These are phyloP conservation scores for Podabrus alpinus DNA, from an alignment of 2,888 invertebrate genomes.

Conservation along the genomic window DNA sequence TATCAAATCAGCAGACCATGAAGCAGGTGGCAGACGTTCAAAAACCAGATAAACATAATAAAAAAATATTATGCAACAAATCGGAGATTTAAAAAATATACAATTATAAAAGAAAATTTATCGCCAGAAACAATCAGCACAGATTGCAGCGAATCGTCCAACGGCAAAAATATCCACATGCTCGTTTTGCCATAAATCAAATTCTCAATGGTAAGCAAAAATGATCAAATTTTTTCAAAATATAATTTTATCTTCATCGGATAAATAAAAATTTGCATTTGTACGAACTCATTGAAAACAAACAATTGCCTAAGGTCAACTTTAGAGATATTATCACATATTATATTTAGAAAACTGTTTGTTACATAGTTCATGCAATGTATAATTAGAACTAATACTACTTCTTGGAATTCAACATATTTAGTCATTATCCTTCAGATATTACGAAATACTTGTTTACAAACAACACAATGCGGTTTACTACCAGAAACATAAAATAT, in stretches of 20 bases:
- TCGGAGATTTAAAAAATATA: neutral
- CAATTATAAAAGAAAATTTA: neutral
- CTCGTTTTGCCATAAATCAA: neutral
- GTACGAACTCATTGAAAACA: neutral
- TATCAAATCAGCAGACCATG: neutral
- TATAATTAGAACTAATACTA: neutral
- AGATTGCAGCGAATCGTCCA: neutral
- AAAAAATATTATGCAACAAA: neutral
- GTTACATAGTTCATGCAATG: neutral
- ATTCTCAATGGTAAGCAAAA: neutral
- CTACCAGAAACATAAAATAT: neutral
- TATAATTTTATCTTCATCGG: neutral
- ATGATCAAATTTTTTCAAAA: neutral
- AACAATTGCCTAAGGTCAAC: neutral
- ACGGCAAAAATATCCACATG: neutral
- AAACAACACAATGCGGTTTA: neutral
- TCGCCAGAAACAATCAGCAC: neutral
- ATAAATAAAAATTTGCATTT: neutral
- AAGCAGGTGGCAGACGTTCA: neutral
- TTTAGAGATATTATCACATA: neutral
- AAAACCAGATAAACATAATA: neutral
- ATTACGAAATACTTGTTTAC: neutral
- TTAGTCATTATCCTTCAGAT: constrained; percentile 1
- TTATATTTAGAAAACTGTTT: neutral
- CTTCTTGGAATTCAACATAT: neutral